These are phyloP conservation scores for Musca domestica DNA, from an alignment of 1,140 invertebrate species.

Conservation along the genomic window DNA sequence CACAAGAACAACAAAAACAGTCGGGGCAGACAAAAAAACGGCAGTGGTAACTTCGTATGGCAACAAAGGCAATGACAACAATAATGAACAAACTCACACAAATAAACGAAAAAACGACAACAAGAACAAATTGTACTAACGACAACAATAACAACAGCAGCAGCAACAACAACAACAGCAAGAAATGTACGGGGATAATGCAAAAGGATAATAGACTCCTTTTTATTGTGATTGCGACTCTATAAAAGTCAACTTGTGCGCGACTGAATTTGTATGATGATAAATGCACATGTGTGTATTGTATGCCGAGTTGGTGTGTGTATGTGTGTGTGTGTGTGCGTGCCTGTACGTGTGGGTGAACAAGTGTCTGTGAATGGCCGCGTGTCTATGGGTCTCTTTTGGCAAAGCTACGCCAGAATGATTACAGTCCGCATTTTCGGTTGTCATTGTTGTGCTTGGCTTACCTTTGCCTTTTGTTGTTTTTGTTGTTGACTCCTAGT, in stretches of 20 bases:
- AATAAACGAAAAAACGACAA: slow-evolving; percentile 32
- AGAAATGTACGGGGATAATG: slow-evolving; percentile 32
- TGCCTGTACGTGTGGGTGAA: slow-evolving; percentile 26
- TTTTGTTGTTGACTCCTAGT: not conserved
- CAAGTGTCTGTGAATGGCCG: slow-evolving; percentile 6
- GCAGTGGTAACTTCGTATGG: not conserved
- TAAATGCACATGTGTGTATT: not conserved
- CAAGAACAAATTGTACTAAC: slow-evolving; percentile 18
- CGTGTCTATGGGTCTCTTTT: not conserved
- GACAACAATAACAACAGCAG: slow-evolving; percentile 8
- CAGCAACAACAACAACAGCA: not conserved
- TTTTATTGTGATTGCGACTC: slow-evolving; percentile 54
- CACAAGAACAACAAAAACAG: not conserved
- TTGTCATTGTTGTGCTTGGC: not conserved
- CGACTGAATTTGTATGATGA: slow-evolving; percentile 27
- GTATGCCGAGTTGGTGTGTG: slow-evolving; percentile 26
- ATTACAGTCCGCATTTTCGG: not conserved
- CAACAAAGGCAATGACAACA: not conserved
- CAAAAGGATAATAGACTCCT: slow-evolving; percentile 53
- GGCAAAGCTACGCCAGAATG: not conserved
- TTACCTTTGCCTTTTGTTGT: slow-evolving; percentile 17
- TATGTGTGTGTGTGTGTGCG: slow-evolving; percentile 20
- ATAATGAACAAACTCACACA: slow-evolving; percentile 31
- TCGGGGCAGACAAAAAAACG: slow-evolving; percentile 12
- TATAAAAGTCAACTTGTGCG: slow-evolving; percentile 53